A percentile compares a stretch with the other conserved stretches of the same genome.
Evolutionary conservation across 1,140 invertebrate species (phyloP).

Genomic region (Drosophila virilis): DNA sequence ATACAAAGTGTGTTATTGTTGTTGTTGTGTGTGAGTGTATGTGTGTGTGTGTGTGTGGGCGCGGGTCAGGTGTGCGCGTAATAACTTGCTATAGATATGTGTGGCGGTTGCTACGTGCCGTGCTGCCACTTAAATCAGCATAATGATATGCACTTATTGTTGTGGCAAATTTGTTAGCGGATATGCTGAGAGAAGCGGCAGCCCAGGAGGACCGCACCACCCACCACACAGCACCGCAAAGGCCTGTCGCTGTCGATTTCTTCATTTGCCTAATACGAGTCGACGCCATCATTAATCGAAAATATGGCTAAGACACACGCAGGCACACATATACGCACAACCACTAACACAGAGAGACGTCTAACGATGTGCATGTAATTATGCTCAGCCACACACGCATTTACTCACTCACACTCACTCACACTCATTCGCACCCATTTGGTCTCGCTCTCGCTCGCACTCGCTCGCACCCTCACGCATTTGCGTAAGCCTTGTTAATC

Average conservation of each 20-base stretch:
- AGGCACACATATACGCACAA: slow-evolving; percentile 33
- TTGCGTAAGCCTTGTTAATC: slow-evolving; percentile 81
- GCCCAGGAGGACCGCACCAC: slow-evolving; percentile 6
- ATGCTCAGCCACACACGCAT: slow-evolving; percentile 59
- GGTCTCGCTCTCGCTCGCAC: slow-evolving; percentile 25
- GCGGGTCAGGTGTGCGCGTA: slow-evolving; percentile 69
- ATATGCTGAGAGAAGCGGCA: slow-evolving; percentile 76
- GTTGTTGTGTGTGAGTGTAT: slow-evolving; percentile 21
- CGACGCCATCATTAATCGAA: slow-evolving; percentile 81
- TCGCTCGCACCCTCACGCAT: slow-evolving; percentile 23
- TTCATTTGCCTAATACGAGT: slow-evolving; percentile 80
- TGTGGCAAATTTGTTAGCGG: slow-evolving; percentile 79
- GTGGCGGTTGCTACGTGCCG: slow-evolving; percentile 37
- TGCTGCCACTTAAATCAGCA: slow-evolving; percentile 77
- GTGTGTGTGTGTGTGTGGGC: neutral
- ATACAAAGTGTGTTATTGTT: neutral
- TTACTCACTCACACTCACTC: slow-evolving; percentile 23
- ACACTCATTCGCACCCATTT: slow-evolving; percentile 23
- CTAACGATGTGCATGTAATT: slow-evolving; percentile 71
- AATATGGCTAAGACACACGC: slow-evolving; percentile 73
- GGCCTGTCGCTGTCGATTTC: slow-evolving; percentile 76
- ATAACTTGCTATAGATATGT: slow-evolving; percentile 70
- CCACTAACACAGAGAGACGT: slow-evolving; percentile 1
- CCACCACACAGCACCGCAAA: slow-evolving; percentile 4
- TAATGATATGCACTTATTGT: slow-evolving; percentile 82